A percentile compares a stretch with the other conserved stretches of the same genome.
Evolutionary conservation across 2,888 invertebrate genomes (phyloP).

Genomic region (Leptura quadrifasciata): DNA sequence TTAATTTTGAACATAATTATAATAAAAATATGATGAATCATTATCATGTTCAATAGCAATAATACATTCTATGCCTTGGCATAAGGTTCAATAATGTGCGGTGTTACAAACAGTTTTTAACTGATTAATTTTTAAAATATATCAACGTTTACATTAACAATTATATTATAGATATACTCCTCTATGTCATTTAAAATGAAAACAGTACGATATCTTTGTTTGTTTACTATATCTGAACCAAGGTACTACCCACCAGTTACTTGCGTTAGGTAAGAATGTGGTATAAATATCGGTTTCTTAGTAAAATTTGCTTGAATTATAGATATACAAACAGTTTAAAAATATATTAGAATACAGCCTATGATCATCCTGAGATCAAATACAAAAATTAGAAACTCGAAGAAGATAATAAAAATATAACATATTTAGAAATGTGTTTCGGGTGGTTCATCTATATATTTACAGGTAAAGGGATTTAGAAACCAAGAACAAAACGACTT

Average conservation of each 20-base stretch:
- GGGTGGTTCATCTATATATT: slow-evolving; percentile 80
- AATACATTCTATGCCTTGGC: too few species aligned
- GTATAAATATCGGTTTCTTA: neutral
- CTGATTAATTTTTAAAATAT: too few species aligned
- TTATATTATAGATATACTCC: too few species aligned
- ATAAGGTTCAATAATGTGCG: too few species aligned
- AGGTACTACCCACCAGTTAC: neutral
- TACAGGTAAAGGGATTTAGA: slow-evolving; percentile 85
- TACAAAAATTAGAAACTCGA: slow-evolving; percentile 10
- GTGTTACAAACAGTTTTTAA: too few species aligned
- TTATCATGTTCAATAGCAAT: too few species aligned
- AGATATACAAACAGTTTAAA: neutral
- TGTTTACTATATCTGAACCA: neutral
- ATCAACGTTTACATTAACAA: too few species aligned
- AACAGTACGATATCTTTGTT: neutral
- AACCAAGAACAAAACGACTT: slow-evolving; percentile 86
- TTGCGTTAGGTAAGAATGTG: slow-evolving; percentile 3
- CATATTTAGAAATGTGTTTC: slow-evolving; percentile 72
- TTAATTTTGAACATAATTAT: too few species aligned
- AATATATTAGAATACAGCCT: slow-evolving; percentile 23
- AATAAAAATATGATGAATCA: too few species aligned
- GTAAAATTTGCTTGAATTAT: neutral
- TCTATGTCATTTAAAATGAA: too few species aligned
- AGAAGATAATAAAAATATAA: slow-evolving; percentile 4
- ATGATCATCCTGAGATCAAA: slow-evolving; percentile 36